Conservation (phyloP, 2,113 vertebrate species). For the Sterrhoptilus dennistouni region DNA sequence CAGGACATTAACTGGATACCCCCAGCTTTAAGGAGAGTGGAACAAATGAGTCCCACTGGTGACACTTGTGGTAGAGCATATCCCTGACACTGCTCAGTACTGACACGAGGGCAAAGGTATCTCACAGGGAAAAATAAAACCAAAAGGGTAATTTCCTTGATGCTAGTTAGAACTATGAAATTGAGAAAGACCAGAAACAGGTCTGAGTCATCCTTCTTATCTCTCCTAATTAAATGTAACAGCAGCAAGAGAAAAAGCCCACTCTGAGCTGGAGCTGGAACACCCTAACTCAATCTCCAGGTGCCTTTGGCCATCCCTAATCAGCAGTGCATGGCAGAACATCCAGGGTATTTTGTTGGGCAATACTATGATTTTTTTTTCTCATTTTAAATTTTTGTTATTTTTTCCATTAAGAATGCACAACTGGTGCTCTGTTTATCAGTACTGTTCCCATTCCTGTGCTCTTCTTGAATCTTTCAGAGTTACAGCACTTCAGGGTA, state of each 20-base stretch:
- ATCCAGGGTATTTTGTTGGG: neutral
- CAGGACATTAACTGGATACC: neutral
- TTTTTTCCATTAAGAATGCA: neutral
- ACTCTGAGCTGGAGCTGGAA: neutral
- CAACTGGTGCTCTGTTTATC: neutral
- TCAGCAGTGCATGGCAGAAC: neutral
- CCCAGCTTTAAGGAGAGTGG: neutral
- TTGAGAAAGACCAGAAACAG: neutral
- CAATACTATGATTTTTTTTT: neutral
- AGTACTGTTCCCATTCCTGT: neutral
- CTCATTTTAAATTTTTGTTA: fast-evolving
- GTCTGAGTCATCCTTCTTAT: neutral
- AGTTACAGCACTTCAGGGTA: neutral
- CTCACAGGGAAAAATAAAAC: neutral
- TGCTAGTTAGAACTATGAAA: neutral
- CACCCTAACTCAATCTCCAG: fast-evolving
- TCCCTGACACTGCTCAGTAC: neutral
- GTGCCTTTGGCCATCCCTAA: neutral
- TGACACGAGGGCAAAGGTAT: fast-evolving
- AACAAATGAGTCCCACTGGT: neutral
- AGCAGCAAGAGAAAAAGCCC: neutral
- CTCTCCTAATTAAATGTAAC: neutral
- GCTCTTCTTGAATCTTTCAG: neutral
- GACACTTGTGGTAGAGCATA: neutral
- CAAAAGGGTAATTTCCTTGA: neutral